phyloP scores from a whole-genome alignment of 2,797 vertebrate genomes.

The Falco columbarius region DNA sequence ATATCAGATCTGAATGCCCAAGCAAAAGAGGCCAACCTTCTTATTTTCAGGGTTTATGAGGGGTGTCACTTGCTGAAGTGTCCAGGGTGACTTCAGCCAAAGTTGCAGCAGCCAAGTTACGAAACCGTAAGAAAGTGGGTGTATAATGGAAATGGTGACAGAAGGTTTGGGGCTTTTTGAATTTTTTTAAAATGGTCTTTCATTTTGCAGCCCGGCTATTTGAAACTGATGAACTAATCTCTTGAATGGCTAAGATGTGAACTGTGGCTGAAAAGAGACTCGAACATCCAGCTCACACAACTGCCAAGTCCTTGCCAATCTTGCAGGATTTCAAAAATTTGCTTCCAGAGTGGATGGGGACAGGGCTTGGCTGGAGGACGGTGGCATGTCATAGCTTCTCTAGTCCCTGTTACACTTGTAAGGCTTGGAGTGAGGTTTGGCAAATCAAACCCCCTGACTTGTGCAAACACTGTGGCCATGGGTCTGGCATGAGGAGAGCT shows the following conservation, averaged over 20 bases:
- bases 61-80: neutral
- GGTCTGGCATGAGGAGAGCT: neutral
- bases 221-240: neutral
- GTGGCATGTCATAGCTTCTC: neutral
- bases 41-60: neutral
- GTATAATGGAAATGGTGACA: slow-evolving; percentile 17
- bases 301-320: neutral
- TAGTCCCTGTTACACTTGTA: neutral
- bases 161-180: neutral
- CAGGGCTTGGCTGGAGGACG: neutral
- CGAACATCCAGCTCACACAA: neutral
- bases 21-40: neutral
- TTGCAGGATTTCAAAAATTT: neutral
- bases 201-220: neutral
- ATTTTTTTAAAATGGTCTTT: neutral
- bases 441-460: neutral
- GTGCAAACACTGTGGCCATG: neutral
- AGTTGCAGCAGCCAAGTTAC: neutral
- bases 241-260: neutral
- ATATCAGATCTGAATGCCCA: neutral
- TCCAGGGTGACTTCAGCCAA: slow-evolving; percentile 28
- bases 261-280: neutral
- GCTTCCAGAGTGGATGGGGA: neutral
- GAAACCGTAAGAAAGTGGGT: neutral
- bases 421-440: neutral